Evolutionary conservation across 2,888 invertebrate species (phyloP).

Genomic region (Diaperis boleti): DNA sequence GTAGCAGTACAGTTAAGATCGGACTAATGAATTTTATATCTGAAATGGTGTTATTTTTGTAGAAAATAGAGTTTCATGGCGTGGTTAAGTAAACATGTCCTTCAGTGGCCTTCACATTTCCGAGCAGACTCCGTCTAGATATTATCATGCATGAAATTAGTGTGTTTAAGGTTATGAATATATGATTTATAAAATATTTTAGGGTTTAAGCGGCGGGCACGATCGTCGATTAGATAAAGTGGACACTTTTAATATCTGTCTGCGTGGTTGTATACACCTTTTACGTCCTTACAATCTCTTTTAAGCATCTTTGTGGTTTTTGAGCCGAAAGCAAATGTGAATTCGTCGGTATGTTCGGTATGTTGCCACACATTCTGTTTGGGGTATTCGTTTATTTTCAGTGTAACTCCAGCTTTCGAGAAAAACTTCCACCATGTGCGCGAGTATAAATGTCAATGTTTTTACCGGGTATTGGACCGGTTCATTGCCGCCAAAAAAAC

Average conservation of each 20-base stretch:
- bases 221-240: conserved; percentile 30
- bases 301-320: conserved; percentile 38
- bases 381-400: conserved; percentile 23
- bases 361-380: conserved; percentile 38
- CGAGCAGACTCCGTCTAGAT: conserved; percentile 37
- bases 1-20: conserved; percentile 14
- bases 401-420: neutral
- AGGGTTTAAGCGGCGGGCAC: conserved; percentile 8
- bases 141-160: conserved; percentile 43
- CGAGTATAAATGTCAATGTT: conserved; percentile 33
- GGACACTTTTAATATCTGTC: conserved; percentile 31
- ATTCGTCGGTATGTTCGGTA: conserved; percentile 32
- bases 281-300: conserved; percentile 29
- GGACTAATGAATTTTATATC: conserved; percentile 20
- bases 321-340: conserved; percentile 39
- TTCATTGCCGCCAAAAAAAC: conserved; percentile 20
- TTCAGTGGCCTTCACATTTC: conserved; percentile 50
- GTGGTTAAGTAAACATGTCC: conserved; percentile 44
- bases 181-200: conserved; percentile 35
- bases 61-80: conserved; percentile 22
- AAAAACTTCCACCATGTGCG: conserved; percentile 13
- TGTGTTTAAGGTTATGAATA: conserved; percentile 41
- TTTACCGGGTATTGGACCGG: conserved; percentile 20
- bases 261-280: conserved; percentile 25
- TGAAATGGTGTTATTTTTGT: conserved; percentile 19